These are phyloP conservation scores for Macaria liturata DNA, from an alignment of 2,888 invertebrate species.

Conservation along the genomic window DNA sequence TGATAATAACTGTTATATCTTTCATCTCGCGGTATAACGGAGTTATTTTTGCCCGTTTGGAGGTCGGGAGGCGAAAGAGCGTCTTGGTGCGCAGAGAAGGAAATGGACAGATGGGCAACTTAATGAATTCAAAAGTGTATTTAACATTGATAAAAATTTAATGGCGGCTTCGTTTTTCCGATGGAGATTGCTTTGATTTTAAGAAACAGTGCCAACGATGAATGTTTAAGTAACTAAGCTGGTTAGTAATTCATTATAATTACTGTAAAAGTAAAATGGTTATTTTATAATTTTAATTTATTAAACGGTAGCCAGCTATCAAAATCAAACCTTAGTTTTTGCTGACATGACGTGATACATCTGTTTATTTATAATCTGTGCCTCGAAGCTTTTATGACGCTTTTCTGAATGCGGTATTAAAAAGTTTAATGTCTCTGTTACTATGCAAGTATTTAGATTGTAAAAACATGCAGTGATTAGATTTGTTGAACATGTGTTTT, in stretches of 20 bases:
- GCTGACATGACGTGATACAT: neutral
- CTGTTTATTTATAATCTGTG: neutral
- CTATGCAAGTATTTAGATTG: constrained; percentile 14
- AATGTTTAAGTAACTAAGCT: neutral
- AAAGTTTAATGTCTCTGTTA: constrained; percentile 20
- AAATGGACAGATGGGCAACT: neutral
- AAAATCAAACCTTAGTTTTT: too few relatives aligned
- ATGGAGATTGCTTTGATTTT: too few relatives aligned
- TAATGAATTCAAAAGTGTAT: neutral
- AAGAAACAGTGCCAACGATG: too few relatives aligned
- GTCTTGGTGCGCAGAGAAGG: constrained; percentile 5
- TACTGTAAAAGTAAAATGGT: neutral
- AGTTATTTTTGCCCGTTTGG: constrained; percentile 43
- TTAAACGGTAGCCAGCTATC: too few relatives aligned
- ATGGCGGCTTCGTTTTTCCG: too few relatives aligned
- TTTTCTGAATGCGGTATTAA: constrained; percentile 21
- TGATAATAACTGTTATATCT: constrained; percentile 63
- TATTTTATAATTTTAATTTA: neutral
- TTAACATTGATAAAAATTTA: too few relatives aligned
- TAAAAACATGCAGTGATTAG: constrained; percentile 8
- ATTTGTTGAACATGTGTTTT: constrained; percentile 19
- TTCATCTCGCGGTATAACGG: constrained; percentile 54
- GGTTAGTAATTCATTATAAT: neutral
- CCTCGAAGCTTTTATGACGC: constrained; percentile 12
- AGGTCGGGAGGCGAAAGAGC: constrained; percentile 34